Base-by-base conservation (phyloP, 2,113 vertebrate species). In the Phyllopteryx taeniolatus region DNA sequence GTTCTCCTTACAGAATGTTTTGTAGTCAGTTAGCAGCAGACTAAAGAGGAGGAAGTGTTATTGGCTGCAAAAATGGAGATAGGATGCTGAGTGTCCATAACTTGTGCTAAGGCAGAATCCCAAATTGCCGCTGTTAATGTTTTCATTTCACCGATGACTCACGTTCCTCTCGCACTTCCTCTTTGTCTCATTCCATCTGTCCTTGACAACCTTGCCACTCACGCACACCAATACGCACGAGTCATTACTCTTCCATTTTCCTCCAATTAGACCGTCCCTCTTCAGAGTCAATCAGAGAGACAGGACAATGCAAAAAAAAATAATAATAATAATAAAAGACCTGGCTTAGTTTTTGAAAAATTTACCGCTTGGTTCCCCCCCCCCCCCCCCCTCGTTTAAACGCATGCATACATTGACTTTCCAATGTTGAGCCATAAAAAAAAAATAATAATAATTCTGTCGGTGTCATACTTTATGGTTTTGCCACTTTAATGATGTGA, bases 401-500 rank as follows among this genome's bases (percentile, higher is more conserved):
- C 42, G n/a, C 20, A 20, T 42, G 19, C 46, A 57, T 56, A 43
- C 35, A 66, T 57, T n/a, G 12, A 75, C 22, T 33, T 62, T 31
- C 35, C 53, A 27, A 15, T 33, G 2, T 67, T 33, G 19, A 46
- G 22, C 59, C 35, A 22, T 14, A 17, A 39, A 15, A 33, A 68
- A 15, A 6, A 63, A 59, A 43, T 13, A 8, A 20, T 17, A 47
- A 47, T 14, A 3, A 14, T 17, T 53, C 15, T 4, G 14, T 69
- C 0, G n/a, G 15, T 73, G 63, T 46, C 43, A 65, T 51, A 33
- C 61, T 51, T 62, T 39, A 43, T 63, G 68, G 17, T 78, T 15
- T 79, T 54, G 31, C 42, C 65, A 71, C 42, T 71, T 47, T 68
- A 31, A 35, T 22, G 66, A 67, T 75, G 27, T 46, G 66, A 78